Base-by-base conservation (phyloP, 1,140 invertebrate species). In the Harlomillsia oculata region DNA sequence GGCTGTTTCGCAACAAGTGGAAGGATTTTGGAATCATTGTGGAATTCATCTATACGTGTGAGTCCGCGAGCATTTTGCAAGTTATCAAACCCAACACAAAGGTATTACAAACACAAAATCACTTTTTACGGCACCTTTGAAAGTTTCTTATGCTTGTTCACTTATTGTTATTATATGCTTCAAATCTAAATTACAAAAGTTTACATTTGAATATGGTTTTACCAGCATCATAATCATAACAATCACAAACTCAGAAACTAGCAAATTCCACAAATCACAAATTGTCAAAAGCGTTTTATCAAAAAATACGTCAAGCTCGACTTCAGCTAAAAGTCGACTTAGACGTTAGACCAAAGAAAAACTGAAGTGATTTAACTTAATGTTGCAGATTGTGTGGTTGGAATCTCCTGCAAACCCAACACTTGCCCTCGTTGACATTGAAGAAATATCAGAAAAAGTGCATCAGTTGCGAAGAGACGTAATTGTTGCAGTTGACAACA, bases 331-430 rank as follows among this genome's bases (percentile, higher is more conserved):
- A n/a, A n/a, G n/a, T n/a, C n/a, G n/a, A n/a, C n/a, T n/a, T n/a
- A n/a, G n/a, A n/a, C n/a, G n/a, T n/a, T n/a, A n/a, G n/a, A n/a
- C n/a, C n/a, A n/a, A n/a, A n/a, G n/a, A n/a, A n/a, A n/a, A n/a
- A n/a, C n/a, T n/a, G n/a, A n/a, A n/a, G n/a, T n/a, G n/a, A n/a
- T n/a, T n/a, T n/a, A n/a, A n/a, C n/a, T 49, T 34, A 2, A 9
- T 44, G 4, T 39, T 44, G 13, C 18, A 90, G 86, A 79, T 97
- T 75, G 75, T 98, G 23, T 99, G 95, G 94, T 73, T 98, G 44
- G 96, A 99, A 74, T 87, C 87, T 0, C 96, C 96, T 1, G 95
- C 95, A 16, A 99, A 99, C 77, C 97, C 96, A 0, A 75, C 88
- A 0, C 71, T 99, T 63, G 93, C 93, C 76, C 72, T 99, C 13